A percentile compares a stretch with the other conserved stretches of the same genome.
These are phyloP conservation scores for Thunnus maccoyii DNA, from an alignment of 2,113 vertebrate species.

Conservation along the genomic window DNA sequence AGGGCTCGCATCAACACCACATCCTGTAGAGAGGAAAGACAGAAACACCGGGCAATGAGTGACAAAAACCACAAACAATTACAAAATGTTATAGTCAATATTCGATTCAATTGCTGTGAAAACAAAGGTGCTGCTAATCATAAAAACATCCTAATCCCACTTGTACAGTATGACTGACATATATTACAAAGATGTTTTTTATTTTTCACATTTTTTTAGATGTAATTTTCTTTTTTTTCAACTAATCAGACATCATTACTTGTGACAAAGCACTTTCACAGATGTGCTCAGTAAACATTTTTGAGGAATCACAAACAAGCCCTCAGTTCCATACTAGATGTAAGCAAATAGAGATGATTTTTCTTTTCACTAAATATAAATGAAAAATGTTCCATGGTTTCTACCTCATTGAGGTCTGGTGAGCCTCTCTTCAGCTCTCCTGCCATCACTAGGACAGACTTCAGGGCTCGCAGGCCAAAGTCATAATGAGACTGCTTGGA, in stretches of 20 bases:
- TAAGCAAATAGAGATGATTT: background rate
- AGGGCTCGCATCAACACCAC: slow-evolving; percentile 96
- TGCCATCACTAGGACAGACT: slow-evolving; percentile 97
- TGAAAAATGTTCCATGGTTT: background rate
- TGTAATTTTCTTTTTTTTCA: too few relatives aligned
- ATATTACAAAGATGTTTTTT: too few relatives aligned
- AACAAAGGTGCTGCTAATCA: too few relatives aligned
- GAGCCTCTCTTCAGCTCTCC: slow-evolving; percentile 96
- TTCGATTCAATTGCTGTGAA: too few relatives aligned
- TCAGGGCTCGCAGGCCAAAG: slow-evolving; percentile 95
- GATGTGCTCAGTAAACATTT: too few relatives aligned
- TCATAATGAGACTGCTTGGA: slow-evolving; percentile 98
- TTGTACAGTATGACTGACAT: too few relatives aligned
- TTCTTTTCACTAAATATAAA: background rate
- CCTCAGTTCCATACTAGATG: background rate
- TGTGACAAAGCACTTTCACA: too few relatives aligned
- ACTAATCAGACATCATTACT: too few relatives aligned
- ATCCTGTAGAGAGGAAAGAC: slow-evolving; percentile 83
- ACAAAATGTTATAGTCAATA: background rate
- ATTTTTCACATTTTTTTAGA: too few relatives aligned
- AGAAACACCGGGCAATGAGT: background rate
- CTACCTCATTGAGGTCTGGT: slow-evolving; percentile 91
- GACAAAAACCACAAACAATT: background rate
- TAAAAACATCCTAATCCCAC: too few relatives aligned
- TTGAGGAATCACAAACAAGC: slow-evolving; percentile 1